A percentile compares a stretch with the other conserved stretches of the same genome.
These are phyloP conservation scores for Zaprionus kolodkinae DNA, from an alignment of 1,140 invertebrate genomes.

Conservation along the genomic window DNA sequence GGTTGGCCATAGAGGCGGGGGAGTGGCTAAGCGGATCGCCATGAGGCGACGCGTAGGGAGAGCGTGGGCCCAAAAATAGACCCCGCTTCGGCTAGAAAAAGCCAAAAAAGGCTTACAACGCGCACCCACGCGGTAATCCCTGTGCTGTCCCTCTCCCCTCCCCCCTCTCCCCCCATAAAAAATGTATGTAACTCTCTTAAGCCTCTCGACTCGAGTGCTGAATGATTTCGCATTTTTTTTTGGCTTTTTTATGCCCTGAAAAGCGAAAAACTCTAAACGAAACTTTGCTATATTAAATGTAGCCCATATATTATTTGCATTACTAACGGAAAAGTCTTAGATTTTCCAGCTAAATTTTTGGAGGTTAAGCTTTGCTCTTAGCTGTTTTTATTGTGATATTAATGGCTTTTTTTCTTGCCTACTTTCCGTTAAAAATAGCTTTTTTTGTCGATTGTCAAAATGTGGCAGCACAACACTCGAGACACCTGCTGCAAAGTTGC, in stretches of 20 bases:
- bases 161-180: not conserved
- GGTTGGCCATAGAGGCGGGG: not conserved
- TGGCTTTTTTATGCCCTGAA: too few species aligned
- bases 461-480: not conserved
- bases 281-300: too few species aligned
- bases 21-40: constrained; percentile 26
- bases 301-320: too few species aligned
- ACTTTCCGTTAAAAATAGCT: not conserved
- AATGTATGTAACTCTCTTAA: not conserved
- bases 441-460: constrained; percentile 5
- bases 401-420: too few species aligned
- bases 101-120: not conserved
- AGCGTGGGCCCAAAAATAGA: constrained; percentile 30
- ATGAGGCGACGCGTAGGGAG: not conserved
- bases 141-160: too few species aligned
- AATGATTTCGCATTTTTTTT: not conserved
- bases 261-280: too few species aligned
- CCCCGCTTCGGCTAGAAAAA: not conserved
- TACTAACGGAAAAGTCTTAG: too few species aligned
- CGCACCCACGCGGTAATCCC: too few species aligned
- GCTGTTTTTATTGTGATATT: too few species aligned
- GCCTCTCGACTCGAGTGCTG: not conserved
- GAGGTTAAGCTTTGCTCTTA: too few species aligned
- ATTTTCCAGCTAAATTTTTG: too few species aligned
- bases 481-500: constrained; percentile 3